Percentiles rank a stretch among this genome's conserved stretches.
Conservation (phyloP, 2,113 vertebrate species). For the Sarotherodon lohbergeri region DNA sequence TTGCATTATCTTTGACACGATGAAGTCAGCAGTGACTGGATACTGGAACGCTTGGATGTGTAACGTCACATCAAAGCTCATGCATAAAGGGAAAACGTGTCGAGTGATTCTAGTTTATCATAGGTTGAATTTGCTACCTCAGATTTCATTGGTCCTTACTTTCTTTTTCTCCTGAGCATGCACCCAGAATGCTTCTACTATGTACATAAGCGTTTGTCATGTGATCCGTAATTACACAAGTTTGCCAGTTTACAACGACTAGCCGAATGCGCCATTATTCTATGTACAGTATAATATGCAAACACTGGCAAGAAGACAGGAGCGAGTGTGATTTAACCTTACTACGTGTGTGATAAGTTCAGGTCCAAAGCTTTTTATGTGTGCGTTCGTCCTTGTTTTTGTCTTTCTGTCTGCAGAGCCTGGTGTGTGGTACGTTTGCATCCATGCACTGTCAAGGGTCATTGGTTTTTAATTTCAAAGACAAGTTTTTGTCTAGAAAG, state of each 20-base stretch:
- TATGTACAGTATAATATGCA: constrained; percentile 70
- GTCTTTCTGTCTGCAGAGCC: constrained; percentile 11
- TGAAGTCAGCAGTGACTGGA: background rate
- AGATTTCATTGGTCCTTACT: constrained; percentile 49
- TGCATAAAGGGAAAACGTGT: background rate
- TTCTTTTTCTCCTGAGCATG: constrained; percentile 6
- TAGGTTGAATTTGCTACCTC: constrained; percentile 67
- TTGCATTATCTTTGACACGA: background rate
- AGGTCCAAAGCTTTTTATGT: constrained; percentile 21
- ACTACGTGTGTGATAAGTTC: constrained; percentile 9
- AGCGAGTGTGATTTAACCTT: constrained; percentile 39
- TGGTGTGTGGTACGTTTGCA: background rate
- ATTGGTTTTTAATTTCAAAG: background rate
- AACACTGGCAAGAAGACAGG: constrained; percentile 53
- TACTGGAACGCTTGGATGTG: background rate
- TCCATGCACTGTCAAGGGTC: background rate
- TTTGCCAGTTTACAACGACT: constrained; percentile 61
- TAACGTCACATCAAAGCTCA: background rate
- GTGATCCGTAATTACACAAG: constrained; percentile 12
- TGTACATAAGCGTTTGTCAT: constrained; percentile 21
- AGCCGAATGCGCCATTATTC: constrained; percentile 55
- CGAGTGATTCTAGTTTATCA: background rate
- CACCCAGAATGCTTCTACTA: constrained; percentile 33
- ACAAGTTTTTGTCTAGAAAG: background rate
- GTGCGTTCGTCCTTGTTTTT: constrained; percentile 8